Evolutionary conservation across 1,140 invertebrate species (phyloP).

Genomic region (Teleopsis dalmanni): DNA sequence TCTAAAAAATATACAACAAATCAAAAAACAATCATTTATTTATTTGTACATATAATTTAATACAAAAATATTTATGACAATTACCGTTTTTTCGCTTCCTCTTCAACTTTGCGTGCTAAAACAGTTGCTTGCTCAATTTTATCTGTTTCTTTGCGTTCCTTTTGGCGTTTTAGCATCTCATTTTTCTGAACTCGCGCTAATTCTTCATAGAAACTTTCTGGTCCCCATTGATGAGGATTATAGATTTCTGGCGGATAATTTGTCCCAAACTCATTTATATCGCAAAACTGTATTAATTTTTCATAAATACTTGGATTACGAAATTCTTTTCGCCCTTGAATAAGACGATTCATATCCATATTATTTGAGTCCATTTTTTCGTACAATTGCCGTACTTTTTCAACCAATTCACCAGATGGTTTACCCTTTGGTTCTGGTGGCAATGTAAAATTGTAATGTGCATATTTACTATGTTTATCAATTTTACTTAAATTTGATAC

Average conservation of each 20-base stretch:
- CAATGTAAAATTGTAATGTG: conserved; percentile 63
- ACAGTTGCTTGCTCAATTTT: conserved; percentile 87
- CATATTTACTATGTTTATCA: conserved; percentile 53
- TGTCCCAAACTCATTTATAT: conserved; percentile 90
- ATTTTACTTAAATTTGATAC: conserved; percentile 23
- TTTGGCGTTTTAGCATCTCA: conserved; percentile 89
- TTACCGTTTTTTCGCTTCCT: conserved; percentile 49
- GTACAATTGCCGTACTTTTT: conserved; percentile 74
- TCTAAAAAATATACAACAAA: too few species aligned
- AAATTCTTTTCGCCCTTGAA: conserved; percentile 87
- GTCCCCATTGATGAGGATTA: conserved; percentile 81
- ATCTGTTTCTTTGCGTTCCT: conserved; percentile 80
- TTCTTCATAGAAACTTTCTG: conserved; percentile 88
- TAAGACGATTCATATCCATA: conserved; percentile 80
- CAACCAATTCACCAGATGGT: conserved; percentile 70
- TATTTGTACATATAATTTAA: too few species aligned
- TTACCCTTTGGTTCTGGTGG: conserved; percentile 77
- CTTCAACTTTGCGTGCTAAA: conserved; percentile 61
- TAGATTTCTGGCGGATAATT: conserved; percentile 90
- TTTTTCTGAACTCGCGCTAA: conserved; percentile 79
- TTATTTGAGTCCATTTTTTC: conserved; percentile 68
- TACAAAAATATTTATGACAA: neutral
- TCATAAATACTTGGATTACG: conserved; percentile 97
- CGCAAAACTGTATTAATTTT: conserved; percentile 88
- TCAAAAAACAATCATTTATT: too few species aligned